Base-by-base conservation (phyloP, 2,888 invertebrate species). In the Nephrocerus scutellatus region DNA sequence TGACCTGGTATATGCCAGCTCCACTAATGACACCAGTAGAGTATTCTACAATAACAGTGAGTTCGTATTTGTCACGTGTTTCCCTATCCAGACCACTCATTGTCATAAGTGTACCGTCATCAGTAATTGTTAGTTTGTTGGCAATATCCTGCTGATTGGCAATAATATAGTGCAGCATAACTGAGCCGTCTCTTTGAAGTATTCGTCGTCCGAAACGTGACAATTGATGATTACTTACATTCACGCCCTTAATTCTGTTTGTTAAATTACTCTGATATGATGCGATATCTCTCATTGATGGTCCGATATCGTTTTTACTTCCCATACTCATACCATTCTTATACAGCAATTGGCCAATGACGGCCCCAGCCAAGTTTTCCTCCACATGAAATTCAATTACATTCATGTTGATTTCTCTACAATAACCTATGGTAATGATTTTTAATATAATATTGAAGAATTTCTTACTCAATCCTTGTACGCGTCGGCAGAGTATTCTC, bases 91-190 rank as follows among this genome's bases (percentile, higher is more conserved):
- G 71, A 14, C 83, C 79, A 44, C 75, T 77, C 36, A 82, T 75
- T 0, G 87, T 82, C 60, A 80, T 83, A n/a, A 89, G 73, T 2
- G 83, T 81, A 19, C 89, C 89, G 58, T 87, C 85, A 48, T 63
- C 72, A 60, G 83, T 82, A 22, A 89, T 82, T 20, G 80, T 78
- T 48, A 89, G 85, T 55, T 80, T 78, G 54, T 86, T 84, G 13
- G 79, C 75, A 4, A 86, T 80, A 60, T 89, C 88, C 54, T 84
- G 81, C 55, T 85, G 84, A 66, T 87, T 87, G 23, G 86, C 87
- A 46, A 88, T 83, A 15, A 84, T 74, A 51, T 84, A 88, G 47
- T 77, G 74, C 26, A 84, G 70, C 48, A 75, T 77, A 33, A 65
- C 55, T 29, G 58, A 62, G 7, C 55, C 52, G 7, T 63, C 66